A percentile compares a stretch with the other conserved stretches of the same genome.
These are phyloP conservation scores for Novumbra hubbsi DNA, from an alignment of 2,797 vertebrate genomes.

Conservation along the genomic window DNA sequence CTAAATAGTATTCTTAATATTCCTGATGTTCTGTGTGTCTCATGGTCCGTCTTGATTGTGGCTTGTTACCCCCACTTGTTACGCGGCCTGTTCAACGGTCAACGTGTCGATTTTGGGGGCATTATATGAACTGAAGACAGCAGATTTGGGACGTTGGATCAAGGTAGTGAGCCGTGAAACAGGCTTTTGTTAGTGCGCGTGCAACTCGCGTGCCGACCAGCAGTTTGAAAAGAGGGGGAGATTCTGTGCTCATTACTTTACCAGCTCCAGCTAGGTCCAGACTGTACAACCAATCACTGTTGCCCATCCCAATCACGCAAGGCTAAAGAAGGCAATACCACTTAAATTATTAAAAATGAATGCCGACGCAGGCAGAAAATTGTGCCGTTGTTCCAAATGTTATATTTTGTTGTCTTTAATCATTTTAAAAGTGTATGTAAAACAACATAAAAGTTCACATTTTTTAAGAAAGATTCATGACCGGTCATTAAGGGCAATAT, in stretches of 20 bases:
- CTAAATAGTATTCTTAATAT: neutral
- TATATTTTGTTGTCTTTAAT: neutral
- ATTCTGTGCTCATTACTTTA: constrained; percentile 29
- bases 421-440: no score
- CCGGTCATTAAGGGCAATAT: neutral
- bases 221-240: constrained; percentile 43
- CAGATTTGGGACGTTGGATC: constrained; percentile 70
- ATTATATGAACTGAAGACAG: constrained; percentile 53
- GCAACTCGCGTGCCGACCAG: constrained; percentile 76
- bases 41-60: constrained; percentile 15
- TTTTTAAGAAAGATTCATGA: no score
- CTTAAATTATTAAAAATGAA: neutral
- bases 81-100: constrained; percentile 35
- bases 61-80: constrained; percentile 23
- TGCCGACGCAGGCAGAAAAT: neutral
- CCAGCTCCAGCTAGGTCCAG: neutral
- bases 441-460: no score
- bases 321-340: neutral
- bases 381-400: neutral
- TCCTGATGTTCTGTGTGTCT: neutral
- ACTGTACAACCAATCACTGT: neutral
- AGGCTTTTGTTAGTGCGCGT: constrained; percentile 78
- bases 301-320: neutral
- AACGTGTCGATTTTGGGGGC: constrained; percentile 24
- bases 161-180: constrained; percentile 70